phyloP scores from a whole-genome alignment of 2,797 vertebrate species.

The Poeciliopsis turneri region DNA sequence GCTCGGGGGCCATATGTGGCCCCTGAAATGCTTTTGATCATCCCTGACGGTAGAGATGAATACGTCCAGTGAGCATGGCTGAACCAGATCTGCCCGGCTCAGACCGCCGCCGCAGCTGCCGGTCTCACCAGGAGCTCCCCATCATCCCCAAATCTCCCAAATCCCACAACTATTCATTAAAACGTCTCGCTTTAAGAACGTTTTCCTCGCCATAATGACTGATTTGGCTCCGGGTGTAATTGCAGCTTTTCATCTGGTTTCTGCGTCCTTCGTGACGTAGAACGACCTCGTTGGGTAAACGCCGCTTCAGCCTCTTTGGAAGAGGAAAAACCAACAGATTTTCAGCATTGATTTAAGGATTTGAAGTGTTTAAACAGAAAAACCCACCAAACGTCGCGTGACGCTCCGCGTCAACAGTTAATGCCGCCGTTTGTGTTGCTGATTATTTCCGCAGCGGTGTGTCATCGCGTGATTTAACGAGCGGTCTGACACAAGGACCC shows the following conservation, averaged over 20 bases:
- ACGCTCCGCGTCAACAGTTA: background rate
- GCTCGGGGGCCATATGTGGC: too few species aligned
- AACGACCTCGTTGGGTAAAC: background rate
- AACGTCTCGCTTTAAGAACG: background rate
- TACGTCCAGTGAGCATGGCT: background rate
- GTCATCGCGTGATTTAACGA: background rate
- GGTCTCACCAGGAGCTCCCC: background rate
- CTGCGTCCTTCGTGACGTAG: background rate
- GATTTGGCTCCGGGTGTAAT: background rate
- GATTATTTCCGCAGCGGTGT: background rate
- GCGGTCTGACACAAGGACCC: background rate
- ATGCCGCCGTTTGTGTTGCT: background rate
- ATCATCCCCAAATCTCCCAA: background rate
- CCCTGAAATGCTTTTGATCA: too few species aligned
- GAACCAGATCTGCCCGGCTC: background rate
- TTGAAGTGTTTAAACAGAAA: background rate
- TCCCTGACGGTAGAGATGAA: background rate
- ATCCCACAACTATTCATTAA: background rate
- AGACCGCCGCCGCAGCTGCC: background rate
- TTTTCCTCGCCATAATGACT: background rate
- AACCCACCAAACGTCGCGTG: background rate
- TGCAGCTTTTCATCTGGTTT: background rate
- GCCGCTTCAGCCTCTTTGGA: background rate
- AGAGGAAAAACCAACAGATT: background rate
- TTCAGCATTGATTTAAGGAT: background rate